A percentile compares a stretch with the other conserved stretches of the same genome.
These are phyloP conservation scores for Enoplosus armatus DNA, from an alignment of 2,797 vertebrate genomes.

Conservation along the genomic window DNA sequence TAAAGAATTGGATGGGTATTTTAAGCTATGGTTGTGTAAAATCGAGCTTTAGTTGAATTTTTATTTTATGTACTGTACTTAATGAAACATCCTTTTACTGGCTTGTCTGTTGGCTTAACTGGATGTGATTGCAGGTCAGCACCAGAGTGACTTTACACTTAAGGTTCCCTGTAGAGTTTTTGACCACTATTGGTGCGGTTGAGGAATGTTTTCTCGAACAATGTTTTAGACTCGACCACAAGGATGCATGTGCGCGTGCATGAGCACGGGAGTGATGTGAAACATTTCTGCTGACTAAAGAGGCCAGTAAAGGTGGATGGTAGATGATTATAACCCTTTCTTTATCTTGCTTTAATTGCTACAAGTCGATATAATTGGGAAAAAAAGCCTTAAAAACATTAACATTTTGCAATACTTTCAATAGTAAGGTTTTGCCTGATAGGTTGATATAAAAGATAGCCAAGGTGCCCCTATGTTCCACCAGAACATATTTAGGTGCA, in stretches of 20 bases:
- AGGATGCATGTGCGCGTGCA: background rate
- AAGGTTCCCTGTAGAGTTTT: conserved; percentile 22
- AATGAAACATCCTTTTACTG: conserved; percentile 4
- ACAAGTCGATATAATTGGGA: background rate
- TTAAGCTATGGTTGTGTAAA: background rate
- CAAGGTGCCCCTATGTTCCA: background rate
- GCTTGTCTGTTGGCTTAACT: conserved; percentile 6
- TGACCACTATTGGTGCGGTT: background rate
- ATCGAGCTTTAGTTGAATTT: background rate
- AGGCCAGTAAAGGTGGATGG: background rate
- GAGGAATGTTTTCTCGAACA: background rate
- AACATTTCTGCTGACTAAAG: background rate
- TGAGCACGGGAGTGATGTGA: background rate
- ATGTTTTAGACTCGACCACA: background rate
- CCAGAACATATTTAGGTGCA: background rate
- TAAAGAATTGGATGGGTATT: background rate
- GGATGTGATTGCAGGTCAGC: conserved; percentile 10
- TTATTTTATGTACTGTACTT: conserved; percentile 6
- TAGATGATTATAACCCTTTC: background rate
- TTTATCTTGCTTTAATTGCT: background rate
- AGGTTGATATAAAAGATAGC: background rate
- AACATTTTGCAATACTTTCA: conserved; percentile 6
- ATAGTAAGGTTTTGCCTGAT: background rate
- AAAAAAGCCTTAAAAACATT: background rate
- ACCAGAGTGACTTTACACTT: conserved; percentile 15